Evolutionary conservation across 2,888 invertebrate species (phyloP), one percentile per base, ranked within the genome.

Genomic region (Zaprionus bogoriensis): DNA sequence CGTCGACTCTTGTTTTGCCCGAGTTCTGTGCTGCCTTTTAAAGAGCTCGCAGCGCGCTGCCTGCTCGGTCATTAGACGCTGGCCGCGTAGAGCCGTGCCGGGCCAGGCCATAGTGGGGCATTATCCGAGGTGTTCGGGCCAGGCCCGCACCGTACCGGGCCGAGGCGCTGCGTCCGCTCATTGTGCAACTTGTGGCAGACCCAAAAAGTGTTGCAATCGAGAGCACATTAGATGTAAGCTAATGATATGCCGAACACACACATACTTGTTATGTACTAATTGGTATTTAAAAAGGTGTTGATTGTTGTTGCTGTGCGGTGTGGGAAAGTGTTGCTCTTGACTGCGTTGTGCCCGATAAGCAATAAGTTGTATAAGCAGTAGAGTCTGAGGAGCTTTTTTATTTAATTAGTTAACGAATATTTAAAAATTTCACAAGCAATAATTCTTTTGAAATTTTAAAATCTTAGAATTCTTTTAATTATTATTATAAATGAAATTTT

Each of bases 51-150:
- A 42, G 59, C 52, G 42, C 50, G 59, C 59, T 62, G 64, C 38
- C 72, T 68, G 76, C 53, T 72, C 79, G 85, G 85, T 85, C 85
- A 78, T 85, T 85, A 85, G 79, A 60, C n/a, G n/a, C n/a, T n/a
- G n/a, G n/a, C n/a, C n/a, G n/a, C n/a, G n/a, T n/a, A n/a, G n/a
- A n/a, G n/a, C n/a, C n/a, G n/a, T n/a, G n/a, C 55, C 32, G 14
- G 32, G 74, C 48, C 58, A 67, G 54, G 39, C 61, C 60, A 61
- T 45, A 62, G 63, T 70, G 53, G 60, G 70, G 82, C 74, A 83
- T 79, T 83, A 80, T 71, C 41, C 51, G 54, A 83, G 83, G 80
- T 85, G 79, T 76, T 80, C 83, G 62, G 79, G 74, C 86, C 86
- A 76, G 65, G 36, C 57, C 70, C 53, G 51, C 38, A 58, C 47